These are phyloP conservation scores for Phytoseiulus persimilis DNA, from an alignment of 2,888 invertebrate species.

Conservation along the genomic window DNA sequence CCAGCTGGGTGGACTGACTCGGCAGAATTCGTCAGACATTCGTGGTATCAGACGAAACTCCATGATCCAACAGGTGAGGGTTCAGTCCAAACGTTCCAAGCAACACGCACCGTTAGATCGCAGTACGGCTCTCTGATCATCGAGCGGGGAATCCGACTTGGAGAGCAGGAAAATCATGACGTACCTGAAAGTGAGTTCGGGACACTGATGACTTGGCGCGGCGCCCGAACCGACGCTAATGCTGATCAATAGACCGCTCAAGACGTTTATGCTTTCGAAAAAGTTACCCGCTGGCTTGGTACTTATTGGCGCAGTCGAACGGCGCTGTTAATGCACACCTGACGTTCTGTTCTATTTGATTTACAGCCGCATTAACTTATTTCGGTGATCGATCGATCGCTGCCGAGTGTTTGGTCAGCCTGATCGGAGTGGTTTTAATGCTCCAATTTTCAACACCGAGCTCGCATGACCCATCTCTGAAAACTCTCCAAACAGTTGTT, in stretches of 20 bases:
- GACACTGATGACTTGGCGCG: neutral
- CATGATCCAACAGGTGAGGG: no score
- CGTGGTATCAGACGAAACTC: no score
- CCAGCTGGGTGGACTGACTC: no score
- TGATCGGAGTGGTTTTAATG: no score
- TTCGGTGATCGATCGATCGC: neutral
- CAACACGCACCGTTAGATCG: no score
- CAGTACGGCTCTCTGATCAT: no score
- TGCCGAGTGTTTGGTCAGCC: no score
- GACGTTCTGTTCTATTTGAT: neutral
- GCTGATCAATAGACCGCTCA: neutral
- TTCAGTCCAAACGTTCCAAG: no score
- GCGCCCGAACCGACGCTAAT: neutral
- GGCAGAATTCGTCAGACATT: no score
- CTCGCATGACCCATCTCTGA: neutral
- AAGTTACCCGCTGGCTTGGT: neutral
- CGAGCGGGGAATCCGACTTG: neutral
- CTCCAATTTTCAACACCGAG: no score
- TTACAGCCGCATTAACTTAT: neutral
- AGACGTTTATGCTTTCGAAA: neutral
- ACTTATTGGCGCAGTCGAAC: neutral
- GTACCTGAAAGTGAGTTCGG: neutral
- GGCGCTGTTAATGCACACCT: neutral
- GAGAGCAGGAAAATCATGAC: neutral
- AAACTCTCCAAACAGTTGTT: no score